phyloP scores from a whole-genome alignment of 2,888 invertebrate species.

The Myopa tessellatipennis region DNA sequence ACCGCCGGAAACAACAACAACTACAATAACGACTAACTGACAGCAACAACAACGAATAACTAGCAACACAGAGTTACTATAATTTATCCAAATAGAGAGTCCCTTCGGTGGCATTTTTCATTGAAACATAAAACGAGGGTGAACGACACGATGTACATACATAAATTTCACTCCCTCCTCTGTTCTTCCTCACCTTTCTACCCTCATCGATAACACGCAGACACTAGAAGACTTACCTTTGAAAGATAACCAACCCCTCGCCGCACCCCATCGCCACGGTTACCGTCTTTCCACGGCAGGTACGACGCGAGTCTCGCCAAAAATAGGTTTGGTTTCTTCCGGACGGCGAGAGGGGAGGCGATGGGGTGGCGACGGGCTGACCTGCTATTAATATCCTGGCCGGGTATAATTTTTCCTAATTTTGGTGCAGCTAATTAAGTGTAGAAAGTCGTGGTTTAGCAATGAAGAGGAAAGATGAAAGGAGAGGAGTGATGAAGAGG shows the following conservation, averaged over 20 bases:
- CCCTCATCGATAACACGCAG: background rate
- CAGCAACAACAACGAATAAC: too few relatives aligned
- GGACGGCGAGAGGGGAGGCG: too few relatives aligned
- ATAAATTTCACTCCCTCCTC: background rate
- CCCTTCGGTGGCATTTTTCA: background rate
- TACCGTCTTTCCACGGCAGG: too few relatives aligned
- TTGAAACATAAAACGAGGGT: background rate
- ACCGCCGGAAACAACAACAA: background rate
- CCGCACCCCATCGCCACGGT: background rate
- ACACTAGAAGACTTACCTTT: background rate
- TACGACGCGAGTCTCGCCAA: too few relatives aligned
- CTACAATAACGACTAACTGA: too few relatives aligned
- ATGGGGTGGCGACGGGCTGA: too few relatives aligned
- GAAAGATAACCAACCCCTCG: background rate
- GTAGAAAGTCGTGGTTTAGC: slow-evolving; percentile 28
- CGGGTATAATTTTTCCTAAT: slow-evolving; percentile 52
- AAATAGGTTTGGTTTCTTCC: too few relatives aligned
- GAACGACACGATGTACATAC: slow-evolving; percentile 2
- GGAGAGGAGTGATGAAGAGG: too few relatives aligned
- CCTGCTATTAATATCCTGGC: slow-evolving; percentile 47
- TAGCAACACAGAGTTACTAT: background rate
- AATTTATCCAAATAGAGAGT: background rate
- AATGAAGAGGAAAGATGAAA: too few relatives aligned
- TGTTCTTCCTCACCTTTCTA: background rate
- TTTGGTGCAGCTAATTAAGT: slow-evolving; percentile 55